A percentile compares a stretch with the other conserved stretches of the same genome.
Evolutionary conservation across 2,797 vertebrate species (phyloP).

Genomic region (Lutjanus campechanus): DNA sequence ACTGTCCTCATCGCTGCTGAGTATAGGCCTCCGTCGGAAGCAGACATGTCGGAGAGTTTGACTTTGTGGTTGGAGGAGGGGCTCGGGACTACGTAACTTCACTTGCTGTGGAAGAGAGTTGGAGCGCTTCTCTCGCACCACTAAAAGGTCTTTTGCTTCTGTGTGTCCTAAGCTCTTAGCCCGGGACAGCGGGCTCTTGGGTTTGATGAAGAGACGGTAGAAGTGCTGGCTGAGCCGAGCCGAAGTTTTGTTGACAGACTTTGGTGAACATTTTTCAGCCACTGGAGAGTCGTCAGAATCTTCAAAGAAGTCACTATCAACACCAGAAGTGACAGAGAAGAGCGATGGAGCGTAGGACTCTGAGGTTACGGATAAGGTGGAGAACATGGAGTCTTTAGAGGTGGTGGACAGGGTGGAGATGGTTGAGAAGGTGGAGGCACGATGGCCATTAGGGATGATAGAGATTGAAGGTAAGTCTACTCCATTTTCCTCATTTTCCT

Average conservation of each 20-base stretch:
- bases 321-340: conserved; percentile 89
- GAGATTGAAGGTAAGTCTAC: conserved; percentile 44
- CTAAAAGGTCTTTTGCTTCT: conserved; percentile 73
- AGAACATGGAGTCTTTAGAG: conserved; percentile 90
- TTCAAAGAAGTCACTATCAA: conserved; percentile 94
- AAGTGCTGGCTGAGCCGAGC: conserved; percentile 87
- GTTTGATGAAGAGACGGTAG: conserved; percentile 88
- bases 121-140: conserved; percentile 89
- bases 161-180: conserved; percentile 91
- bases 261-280: conserved; percentile 64
- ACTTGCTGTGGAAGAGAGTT: conserved; percentile 93
- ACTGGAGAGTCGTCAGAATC: conserved; percentile 88
- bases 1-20: conserved; percentile 91
- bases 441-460: conserved; percentile 75
- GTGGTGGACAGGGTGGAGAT: conserved; percentile 84
- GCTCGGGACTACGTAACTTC: conserved; percentile 74
- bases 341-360: conserved; percentile 88
- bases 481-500: conserved; percentile 69
- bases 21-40: conserved; percentile 90
- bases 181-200: conserved; percentile 86
- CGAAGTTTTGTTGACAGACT: conserved; percentile 64
- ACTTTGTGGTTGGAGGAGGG: conserved; percentile 28
- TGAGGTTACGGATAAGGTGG: conserved; percentile 84
- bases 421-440: conserved; percentile 90
- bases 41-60: conserved; percentile 78